A percentile compares a stretch with the other conserved stretches of the same genome.
Conservation (phyloP, 2,113 vertebrate species). For the Struthidea cinerea region DNA sequence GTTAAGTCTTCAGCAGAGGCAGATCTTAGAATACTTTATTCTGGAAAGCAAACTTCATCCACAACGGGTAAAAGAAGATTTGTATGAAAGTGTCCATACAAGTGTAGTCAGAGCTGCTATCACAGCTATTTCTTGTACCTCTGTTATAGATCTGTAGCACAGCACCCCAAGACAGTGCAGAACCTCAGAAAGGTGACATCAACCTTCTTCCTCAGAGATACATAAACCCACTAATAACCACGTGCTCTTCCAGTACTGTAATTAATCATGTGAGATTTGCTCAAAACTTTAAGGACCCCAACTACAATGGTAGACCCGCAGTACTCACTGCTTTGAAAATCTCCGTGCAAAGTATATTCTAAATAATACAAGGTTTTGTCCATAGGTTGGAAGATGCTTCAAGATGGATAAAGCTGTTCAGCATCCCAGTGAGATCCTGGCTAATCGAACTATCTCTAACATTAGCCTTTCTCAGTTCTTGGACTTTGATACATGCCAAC, state of each 20-base stretch:
- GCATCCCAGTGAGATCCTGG: neutral
- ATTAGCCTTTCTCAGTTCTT: constrained; percentile 54
- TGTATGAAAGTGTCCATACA: neutral
- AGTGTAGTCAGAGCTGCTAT: neutral
- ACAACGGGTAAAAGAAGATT: neutral
- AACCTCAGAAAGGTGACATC: neutral
- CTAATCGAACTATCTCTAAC: constrained; percentile 39
- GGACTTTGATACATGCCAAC: constrained; percentile 63
- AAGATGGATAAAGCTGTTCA: constrained; percentile 41
- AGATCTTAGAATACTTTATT: neutral
- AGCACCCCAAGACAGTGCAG: neutral
- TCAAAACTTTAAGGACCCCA: neutral
- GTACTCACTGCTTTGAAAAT: neutral
- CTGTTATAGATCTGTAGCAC: neutral
- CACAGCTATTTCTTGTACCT: neutral
- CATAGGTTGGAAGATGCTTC: neutral
- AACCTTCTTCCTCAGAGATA: neutral
- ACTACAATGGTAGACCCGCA: neutral
- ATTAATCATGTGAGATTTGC: neutral
- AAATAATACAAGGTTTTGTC: neutral
- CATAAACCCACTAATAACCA: neutral
- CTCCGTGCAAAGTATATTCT: neutral
- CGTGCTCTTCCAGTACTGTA: neutral
- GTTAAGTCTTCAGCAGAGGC: neutral
- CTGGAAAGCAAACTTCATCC: neutral